These are phyloP conservation scores for Euproctis similis DNA, from an alignment of 2,888 invertebrate species.

Conservation along the genomic window DNA sequence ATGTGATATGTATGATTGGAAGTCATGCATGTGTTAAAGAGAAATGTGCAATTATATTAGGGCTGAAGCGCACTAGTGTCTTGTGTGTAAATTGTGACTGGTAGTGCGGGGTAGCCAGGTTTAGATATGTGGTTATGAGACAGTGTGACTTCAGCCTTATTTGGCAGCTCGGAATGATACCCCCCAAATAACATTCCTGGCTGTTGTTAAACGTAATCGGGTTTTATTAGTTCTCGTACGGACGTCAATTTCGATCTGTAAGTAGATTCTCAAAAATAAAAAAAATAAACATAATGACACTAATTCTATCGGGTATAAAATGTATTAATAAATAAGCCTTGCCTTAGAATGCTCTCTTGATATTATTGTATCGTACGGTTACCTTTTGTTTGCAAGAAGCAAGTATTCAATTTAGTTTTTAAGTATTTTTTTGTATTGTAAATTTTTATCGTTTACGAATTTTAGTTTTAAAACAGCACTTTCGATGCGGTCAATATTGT, in stretches of 20 bases:
- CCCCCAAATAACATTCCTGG: slow-evolving; percentile 7
- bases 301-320: slow-evolving; percentile 36
- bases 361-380: slow-evolving; percentile 69
- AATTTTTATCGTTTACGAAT: slow-evolving; percentile 61
- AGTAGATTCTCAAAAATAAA: slow-evolving; percentile 31
- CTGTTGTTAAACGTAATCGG: slow-evolving; percentile 12
- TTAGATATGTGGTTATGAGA: not conserved
- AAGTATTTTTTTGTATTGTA: slow-evolving; percentile 64
- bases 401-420: slow-evolving; percentile 73
- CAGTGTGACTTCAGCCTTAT: slow-evolving; percentile 9
- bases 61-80: slow-evolving; percentile 3
- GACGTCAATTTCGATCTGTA: slow-evolving; percentile 19
- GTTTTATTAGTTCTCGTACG: slow-evolving; percentile 11
- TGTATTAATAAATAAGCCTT: slow-evolving; percentile 40
- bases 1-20: slow-evolving; percentile 43
- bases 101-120: not conserved
- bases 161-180: slow-evolving; percentile 13
- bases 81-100: not conserved
- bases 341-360: slow-evolving; percentile 73
- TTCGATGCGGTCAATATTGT: too few relatives aligned
- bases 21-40: slow-evolving; percentile 25
- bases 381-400: slow-evolving; percentile 69
- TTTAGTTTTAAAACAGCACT: slow-evolving; percentile 39
- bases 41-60: slow-evolving; percentile 22
- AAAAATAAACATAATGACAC: slow-evolving; percentile 28